Evolutionary conservation across 2,888 invertebrate genomes (phyloP), one percentile per base, ranked within the genome.

Genomic region (Apoda limacodes): DNA sequence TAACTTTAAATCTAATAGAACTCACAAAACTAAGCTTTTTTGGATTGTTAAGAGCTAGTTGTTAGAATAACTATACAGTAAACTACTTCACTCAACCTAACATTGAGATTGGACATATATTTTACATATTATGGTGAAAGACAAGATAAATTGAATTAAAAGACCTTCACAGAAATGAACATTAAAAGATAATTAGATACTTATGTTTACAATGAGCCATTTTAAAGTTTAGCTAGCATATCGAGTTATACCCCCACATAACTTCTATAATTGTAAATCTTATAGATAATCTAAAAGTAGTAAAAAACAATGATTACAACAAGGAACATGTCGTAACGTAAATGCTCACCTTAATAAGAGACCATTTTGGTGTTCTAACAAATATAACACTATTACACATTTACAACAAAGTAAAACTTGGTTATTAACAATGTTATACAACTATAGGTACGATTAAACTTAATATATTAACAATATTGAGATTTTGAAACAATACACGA

Each of bases 341-440:
- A 17, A 17, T 39, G 35, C 62, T 53, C 42, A 63, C 62, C 60
- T 48, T 33, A 40, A 25, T 39, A 42, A 40, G 58, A 53, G 48
- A 54, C 57, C 63, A 63, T 63, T 50, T 55, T 59, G 54, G 37
- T 39, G 41, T 45, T 42, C 34, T 43, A 34, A 37, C 35, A 37
- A 41, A 41, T 48, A 43, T 46, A 42, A 46, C 35, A 36, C 27
- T 34, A 42, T 30, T 33, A 11, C 40, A 45, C 42, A 35, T 29
- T 35, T 37, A 27, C 46, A 7, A 54, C 42, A 53, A 38, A 31
- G 43, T 46, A 46, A 55, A 63, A 61, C 56, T 57, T 53, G 49
- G 52, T 57, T 49, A 40, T 51, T 50, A 64, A 60, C 53, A 54
- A 54, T 55, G 50, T 42, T 45, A 46, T 48, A 58, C 51, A 52